Base-by-base conservation (phyloP, 2,888 invertebrate species). In the Caenorhabditis becei region DNA sequence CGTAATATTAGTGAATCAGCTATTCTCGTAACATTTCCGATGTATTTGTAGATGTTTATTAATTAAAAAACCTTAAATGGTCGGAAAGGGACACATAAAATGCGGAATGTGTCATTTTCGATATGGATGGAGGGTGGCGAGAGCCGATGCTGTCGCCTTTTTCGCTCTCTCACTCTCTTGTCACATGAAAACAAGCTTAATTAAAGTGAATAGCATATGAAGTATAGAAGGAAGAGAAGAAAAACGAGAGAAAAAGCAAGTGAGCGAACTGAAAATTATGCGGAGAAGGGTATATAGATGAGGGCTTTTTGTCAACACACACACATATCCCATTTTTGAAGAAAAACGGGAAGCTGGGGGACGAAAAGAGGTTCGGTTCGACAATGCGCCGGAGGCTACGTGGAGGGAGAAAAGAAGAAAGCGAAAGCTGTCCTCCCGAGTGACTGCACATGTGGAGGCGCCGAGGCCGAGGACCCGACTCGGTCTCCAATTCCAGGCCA, bases 321-420 rank as follows among this genome's bases (percentile, higher is more conserved):
- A 26, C n/a, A 35, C 32, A 51, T 7, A 35, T 35, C 51, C 41
- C 37, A 35, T 8, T 70, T 70, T 51, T 24, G 35, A 23, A 28
- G 44, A 56, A 69, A 66, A 58, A 58, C 58, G 58, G 37, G 20
- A 58, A 37, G 37, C n/a, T 11, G 28, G 16, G 10, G 32, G 54
- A 28, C 24, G 41, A 16, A 47, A 47, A 28, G 58, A 70, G 37
- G 58, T 58, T 58, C 37, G 58, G 37, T 37, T 58, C 58, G 35
- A 23, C 28, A 67, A 47, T 53, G 53, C 53, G 53, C 26, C 53
- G 26, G 28, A 35, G 49, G 58, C 74, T 35, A 74, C 74, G 74
- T 74, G 66, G 75, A 66, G 74, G 58, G 58, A 41, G 74, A 59
- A 66, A 59, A 65, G 59, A 66, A 66, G 74, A 66, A 66, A 66